Conservation (phyloP, 2,888 invertebrate species). For the Euphydryas editha region DNA sequence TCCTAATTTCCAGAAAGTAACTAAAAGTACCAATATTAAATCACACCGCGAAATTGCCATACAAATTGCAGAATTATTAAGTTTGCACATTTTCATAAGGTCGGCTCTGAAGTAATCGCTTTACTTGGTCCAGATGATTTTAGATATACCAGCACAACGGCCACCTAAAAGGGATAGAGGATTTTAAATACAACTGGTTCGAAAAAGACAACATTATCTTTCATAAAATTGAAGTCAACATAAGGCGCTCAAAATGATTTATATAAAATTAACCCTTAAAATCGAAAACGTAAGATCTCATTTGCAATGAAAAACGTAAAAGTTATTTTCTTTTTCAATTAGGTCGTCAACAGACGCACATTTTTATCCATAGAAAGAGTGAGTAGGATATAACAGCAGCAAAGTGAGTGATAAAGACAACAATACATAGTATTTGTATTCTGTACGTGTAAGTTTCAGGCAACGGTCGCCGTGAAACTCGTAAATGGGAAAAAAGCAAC, state of each 20-base stretch:
- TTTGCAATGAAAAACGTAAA: conserved; percentile 55
- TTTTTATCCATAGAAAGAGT: conserved; percentile 79
- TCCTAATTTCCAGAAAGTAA: conserved; percentile 34
- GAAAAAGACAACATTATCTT: conserved; percentile 81
- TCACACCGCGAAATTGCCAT: conserved; percentile 43
- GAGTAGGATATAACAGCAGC: conserved; percentile 56
- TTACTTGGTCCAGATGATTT: conserved; percentile 80
- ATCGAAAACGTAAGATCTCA: conserved; percentile 49
- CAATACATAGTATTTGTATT: conserved; percentile 78
- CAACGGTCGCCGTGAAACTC: conserved; percentile 84
- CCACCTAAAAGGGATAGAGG: conserved; percentile 73
- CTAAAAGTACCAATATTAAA: conserved; percentile 35
- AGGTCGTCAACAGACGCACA: conserved; percentile 78
- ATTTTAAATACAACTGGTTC: conserved; percentile 80
- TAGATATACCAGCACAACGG: conserved; percentile 73
- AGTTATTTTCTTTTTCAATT: conserved; percentile 76
- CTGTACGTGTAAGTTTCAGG: conserved; percentile 84
- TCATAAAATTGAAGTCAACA: conserved; percentile 53
- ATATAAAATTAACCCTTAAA: conserved; percentile 52
- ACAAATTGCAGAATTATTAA: conserved; percentile 66
- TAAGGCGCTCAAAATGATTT: conserved; percentile 48
- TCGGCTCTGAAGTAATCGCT: conserved; percentile 72
- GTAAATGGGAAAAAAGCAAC: conserved; percentile 84
- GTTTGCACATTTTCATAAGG: conserved; percentile 76
- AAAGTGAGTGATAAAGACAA: conserved; percentile 56